Evolutionary conservation across 2,888 invertebrate genomes (phyloP).

Genomic region (Apamea crenata): DNA sequence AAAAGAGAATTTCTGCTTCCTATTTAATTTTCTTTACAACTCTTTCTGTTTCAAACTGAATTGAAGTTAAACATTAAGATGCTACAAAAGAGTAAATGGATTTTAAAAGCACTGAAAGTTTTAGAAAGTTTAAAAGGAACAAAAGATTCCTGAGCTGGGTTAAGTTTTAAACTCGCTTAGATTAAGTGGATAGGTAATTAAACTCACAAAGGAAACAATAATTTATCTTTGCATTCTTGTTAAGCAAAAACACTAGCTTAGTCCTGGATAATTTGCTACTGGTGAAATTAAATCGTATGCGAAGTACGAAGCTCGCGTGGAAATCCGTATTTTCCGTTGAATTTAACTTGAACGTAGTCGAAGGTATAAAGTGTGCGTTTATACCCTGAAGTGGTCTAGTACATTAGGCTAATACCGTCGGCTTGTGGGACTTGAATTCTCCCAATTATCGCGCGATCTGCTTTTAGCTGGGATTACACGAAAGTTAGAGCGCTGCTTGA

Average conservation of each 20-base stretch:
- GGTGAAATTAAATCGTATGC: constrained; percentile 41
- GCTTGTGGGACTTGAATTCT: constrained; percentile 69
- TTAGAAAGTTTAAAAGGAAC: constrained; percentile 64
- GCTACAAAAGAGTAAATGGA: constrained; percentile 60
- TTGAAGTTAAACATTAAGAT: constrained; percentile 64
- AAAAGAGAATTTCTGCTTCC: constrained; percentile 67
- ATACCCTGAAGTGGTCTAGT: constrained; percentile 63
- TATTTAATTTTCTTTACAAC: constrained; percentile 56
- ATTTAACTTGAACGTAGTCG: constrained; percentile 31
- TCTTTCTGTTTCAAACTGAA: constrained; percentile 51
- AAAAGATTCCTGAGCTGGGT: constrained; percentile 62
- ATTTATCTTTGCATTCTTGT: constrained; percentile 41
- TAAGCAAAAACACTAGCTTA: constrained; percentile 27
- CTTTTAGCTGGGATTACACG: constrained; percentile 67
- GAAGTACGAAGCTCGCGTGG: not conserved
- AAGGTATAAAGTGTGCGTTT: constrained; percentile 55
- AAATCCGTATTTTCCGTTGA: constrained; percentile 32
- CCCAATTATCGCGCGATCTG: constrained; percentile 70
- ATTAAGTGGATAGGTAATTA: constrained; percentile 59
- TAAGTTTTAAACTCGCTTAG: constrained; percentile 58
- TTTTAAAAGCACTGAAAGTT: constrained; percentile 62
- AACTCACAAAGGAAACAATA: constrained; percentile 59
- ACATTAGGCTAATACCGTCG: constrained; percentile 72
- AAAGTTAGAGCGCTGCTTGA: constrained; percentile 32
- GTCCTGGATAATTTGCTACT: constrained; percentile 24